These are phyloP conservation scores for Drosophila guanche DNA, from an alignment of 1,140 invertebrate species.

Conservation along the genomic window DNA sequence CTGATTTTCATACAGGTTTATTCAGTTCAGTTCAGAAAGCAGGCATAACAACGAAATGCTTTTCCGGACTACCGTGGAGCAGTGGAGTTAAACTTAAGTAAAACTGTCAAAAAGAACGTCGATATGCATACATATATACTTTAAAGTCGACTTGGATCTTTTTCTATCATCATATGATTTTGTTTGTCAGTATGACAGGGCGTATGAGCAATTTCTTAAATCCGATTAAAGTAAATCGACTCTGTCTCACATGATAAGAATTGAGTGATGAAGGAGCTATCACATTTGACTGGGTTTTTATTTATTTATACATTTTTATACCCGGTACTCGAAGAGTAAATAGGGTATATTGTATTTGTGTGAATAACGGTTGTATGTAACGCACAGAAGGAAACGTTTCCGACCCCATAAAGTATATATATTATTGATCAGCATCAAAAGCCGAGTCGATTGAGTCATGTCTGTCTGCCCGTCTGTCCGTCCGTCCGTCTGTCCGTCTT, in stretches of 20 bases:
- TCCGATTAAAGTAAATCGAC: slow-evolving; percentile 64
- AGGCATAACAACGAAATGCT: not conserved
- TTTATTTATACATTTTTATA: slow-evolving; percentile 69
- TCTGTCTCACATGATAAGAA: not conserved
- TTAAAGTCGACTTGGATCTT: slow-evolving; percentile 56
- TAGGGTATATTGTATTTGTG: no score
- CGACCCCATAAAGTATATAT: no score
- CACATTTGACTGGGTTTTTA: slow-evolving; percentile 63
- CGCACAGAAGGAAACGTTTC: no score
- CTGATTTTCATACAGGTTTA: slow-evolving; percentile 72
- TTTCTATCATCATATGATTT: slow-evolving; percentile 66
- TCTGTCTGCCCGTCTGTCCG: no score
- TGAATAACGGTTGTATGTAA: no score
- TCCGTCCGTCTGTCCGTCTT: no score
- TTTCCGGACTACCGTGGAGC: slow-evolving; percentile 29
- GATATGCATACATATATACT: slow-evolving; percentile 49
- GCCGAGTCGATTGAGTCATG: no score
- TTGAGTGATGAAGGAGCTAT: not conserved
- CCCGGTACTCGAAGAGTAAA: no score
- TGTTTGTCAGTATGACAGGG: slow-evolving; percentile 62
- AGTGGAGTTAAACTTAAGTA: no score
- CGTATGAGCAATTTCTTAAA: slow-evolving; percentile 65
- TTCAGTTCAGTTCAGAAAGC: slow-evolving; percentile 36
- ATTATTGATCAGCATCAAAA: no score
- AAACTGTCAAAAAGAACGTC: slow-evolving; percentile 74